Base-by-base conservation (phyloP, 30 jellyfish, hydroid and myxozoan species). In the Hydractinia symbiolongicarpus region DNA sequence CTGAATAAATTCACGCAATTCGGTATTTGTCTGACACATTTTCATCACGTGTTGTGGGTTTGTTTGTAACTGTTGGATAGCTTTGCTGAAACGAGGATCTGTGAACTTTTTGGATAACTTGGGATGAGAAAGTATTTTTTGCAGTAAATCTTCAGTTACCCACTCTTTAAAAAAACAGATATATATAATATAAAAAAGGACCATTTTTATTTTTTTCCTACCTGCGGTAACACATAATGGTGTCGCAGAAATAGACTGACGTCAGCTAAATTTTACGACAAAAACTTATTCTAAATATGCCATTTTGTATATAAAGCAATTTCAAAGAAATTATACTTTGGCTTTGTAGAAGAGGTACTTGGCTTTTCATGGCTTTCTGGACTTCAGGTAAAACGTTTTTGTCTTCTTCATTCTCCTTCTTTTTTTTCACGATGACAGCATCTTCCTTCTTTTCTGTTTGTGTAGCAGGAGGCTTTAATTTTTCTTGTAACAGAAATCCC, bases 141-240 rank as follows among this genome's bases (percentile, higher is more conserved):
- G 64, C 11, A 87, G 76, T 30, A 87, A 71, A 51, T 87, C 95
- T 52, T 87, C 95, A 4, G 89, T 87, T 44, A 87, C 85, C 95
- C 95, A 87, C 6, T 87, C 95, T 87, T 53, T n/a, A 56, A 15
- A 5, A 49, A 30, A 5, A 30, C 2, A 30, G 1, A 30, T 30
- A 30, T 30, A 30, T 30, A 30, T 30, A 30, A 56, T 55, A 52
- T 17, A 8, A 64, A 66, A 15, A 14, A 58, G 69, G 3, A 30
- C 19, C 19, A 58, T 58, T 58, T 58, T 16, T 13, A 58, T 11
- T 58, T 13, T 16, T 58, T 58, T 11, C 17, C 19, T 58, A 16
- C 1, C 19, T 16, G 69, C 15, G 19, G 2, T 58, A 58, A 13
- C 19, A 16, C 69, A 58, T 30, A 30, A 30, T 30, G 44, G 44